phyloP scores from a whole-genome alignment of 2,888 invertebrate species.

The Metacarcinus magister region DNA sequence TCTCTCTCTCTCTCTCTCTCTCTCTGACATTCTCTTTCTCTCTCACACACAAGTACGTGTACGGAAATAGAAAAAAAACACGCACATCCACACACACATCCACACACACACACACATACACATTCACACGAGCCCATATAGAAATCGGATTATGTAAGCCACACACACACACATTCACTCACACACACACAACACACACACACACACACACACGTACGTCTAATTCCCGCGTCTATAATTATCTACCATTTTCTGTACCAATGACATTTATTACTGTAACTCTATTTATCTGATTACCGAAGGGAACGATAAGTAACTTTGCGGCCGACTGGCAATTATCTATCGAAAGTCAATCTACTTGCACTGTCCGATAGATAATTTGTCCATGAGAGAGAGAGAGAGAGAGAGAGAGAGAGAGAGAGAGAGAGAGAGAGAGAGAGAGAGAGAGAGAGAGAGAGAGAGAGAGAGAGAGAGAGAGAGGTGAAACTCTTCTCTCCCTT shows the following conservation, averaged over 20 bases:
- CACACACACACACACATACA: neutral
- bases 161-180: too few relatives aligned
- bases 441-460: neutral
- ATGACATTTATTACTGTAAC: too few relatives aligned
- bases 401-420: neutral
- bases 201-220: too few relatives aligned
- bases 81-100: slow-evolving; percentile 10
- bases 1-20: slow-evolving; percentile 56
- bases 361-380: too few relatives aligned
- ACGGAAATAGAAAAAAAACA: neutral
- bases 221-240: too few relatives aligned
- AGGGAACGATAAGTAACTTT: too few relatives aligned
- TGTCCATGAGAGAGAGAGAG: neutral
- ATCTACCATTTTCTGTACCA: too few relatives aligned
- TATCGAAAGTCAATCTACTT: too few relatives aligned
- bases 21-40: slow-evolving; percentile 43
- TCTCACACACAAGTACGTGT: neutral
- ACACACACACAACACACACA: too few relatives aligned
- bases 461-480: neutral
- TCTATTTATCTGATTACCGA: too few relatives aligned
- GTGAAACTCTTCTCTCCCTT: too few relatives aligned
- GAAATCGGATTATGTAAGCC: neutral
- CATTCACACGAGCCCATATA: neutral
- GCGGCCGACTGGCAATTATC: too few relatives aligned
- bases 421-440: neutral